Base-by-base conservation (phyloP, 1,140 invertebrate species). In the Drusus annulatus region DNA sequence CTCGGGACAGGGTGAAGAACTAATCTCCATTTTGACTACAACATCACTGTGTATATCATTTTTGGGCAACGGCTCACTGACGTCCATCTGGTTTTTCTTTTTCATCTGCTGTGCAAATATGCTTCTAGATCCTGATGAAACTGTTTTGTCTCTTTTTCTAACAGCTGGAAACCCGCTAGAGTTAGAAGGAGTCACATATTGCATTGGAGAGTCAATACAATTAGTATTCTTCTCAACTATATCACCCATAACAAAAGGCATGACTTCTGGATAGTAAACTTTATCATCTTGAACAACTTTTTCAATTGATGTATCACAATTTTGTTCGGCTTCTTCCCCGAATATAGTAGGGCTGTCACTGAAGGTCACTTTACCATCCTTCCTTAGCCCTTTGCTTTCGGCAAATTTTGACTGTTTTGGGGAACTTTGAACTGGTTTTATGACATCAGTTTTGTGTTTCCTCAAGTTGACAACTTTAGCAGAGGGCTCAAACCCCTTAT, bases 141-240 rank as follows among this genome's bases (percentile, higher is more conserved):
- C 65, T 56, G 50, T 82, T 51, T 80, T 65, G 76, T 86, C 85
- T 63, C 83, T 69, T 84, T 86, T 88, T 10, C 60, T 83, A 5
- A 84, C 85, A 31, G 81, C 81, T 19, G 87, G 86, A 81, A 89
- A 89, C 1, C 87, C 87, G 78, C 85, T 75, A 8, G 83, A 45
- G 31, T 86, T 85, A n/a, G 45, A 60, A 2, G 50, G 2, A 56
- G 21, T 31, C n/a, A 17, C 28, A 13, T 78, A 31, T 58, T 52
- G 54, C 19, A 84, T 87, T 84, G 84, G 25, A 65, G 80, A 80
- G 0, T 80, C 60, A 17, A 76, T 19, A 0, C 62, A 31, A 80
- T 89, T 79, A 65, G 85, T 78, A 86, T 91, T 92, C 76, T 89
- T 91, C 83, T 94, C 93, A 3, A 93, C 84, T 80, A 94, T 91